Percentiles rank a stretch among this genome's conserved stretches.
phyloP scores from a whole-genome alignment of 2,888 invertebrate genomes.

The Cremastinae sp. region DNA sequence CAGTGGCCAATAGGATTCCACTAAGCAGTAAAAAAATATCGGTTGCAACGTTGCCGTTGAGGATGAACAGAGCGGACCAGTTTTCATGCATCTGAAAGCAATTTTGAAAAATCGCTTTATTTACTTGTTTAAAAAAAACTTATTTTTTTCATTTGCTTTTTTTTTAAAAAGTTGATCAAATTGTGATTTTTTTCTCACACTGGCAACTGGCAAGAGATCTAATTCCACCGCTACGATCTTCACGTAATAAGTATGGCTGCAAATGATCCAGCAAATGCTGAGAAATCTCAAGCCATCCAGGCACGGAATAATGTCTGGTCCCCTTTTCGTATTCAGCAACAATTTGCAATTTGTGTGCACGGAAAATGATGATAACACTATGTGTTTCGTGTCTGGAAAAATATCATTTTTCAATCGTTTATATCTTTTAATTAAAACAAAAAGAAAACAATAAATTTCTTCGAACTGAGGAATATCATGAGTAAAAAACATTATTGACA shows the following conservation, averaged over 20 bases:
- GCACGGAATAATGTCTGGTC: slow-evolving; percentile 71
- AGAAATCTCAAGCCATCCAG: slow-evolving; percentile 80
- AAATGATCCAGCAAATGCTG: slow-evolving; percentile 78
- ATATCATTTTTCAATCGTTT: neutral
- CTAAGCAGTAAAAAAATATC: slow-evolving; percentile 78
- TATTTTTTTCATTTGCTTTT: slow-evolving; percentile 5
- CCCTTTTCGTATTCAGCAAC: slow-evolving; percentile 69
- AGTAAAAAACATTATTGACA: no score
- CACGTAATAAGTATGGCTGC: slow-evolving; percentile 74
- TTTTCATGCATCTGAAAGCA: slow-evolving; percentile 66
- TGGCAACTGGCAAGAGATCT: slow-evolving; percentile 65
- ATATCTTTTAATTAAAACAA: no score
- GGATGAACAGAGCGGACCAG: slow-evolving; percentile 72
- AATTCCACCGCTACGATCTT: slow-evolving; percentile 68
- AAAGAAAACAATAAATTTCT: no score
- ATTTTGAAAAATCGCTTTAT: neutral
- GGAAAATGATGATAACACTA: slow-evolving; percentile 75
- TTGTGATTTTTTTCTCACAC: slow-evolving; percentile 61
- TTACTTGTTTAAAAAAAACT: neutral
- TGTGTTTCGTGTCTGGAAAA: slow-evolving; percentile 56
- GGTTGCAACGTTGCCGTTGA: slow-evolving; percentile 76
- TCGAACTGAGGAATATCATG: no score
- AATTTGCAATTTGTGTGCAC: slow-evolving; percentile 77
- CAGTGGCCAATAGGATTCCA: slow-evolving; percentile 74
- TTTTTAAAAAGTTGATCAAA: neutral